Evolutionary conservation across 2,113 vertebrate species (phyloP).

Genomic region (Corythoichthys intestinalis): DNA sequence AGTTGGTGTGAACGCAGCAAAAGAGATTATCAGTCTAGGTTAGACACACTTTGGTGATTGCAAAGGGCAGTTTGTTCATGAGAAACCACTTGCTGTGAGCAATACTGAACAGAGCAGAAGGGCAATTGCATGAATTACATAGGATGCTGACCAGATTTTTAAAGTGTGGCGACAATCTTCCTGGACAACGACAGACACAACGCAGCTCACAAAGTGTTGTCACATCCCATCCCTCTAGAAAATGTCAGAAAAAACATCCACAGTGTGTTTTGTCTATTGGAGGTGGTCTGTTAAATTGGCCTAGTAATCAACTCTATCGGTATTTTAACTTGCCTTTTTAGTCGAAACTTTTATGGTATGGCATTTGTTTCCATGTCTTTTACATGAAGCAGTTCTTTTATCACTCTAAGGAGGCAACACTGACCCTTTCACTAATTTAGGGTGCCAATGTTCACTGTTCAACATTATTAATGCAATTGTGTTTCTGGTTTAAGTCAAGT

Average conservation of each 20-base stretch:
- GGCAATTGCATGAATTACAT: slow-evolving; percentile 58
- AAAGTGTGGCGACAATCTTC: slow-evolving; percentile 66
- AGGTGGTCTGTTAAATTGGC: not conserved
- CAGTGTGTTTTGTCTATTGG: slow-evolving; percentile 1
- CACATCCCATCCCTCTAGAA: slow-evolving; percentile 12
- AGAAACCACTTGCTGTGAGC: slow-evolving; percentile 19
- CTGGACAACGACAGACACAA: slow-evolving; percentile 44
- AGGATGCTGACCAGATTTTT: slow-evolving; percentile 66
- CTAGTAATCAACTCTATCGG: slow-evolving; percentile 28
- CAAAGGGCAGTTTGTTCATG: slow-evolving; percentile 9
- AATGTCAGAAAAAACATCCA: slow-evolving; percentile 9
- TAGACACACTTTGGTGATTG: slow-evolving; percentile 60
- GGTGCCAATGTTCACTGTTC: slow-evolving; percentile 56
- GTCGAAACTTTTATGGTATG: slow-evolving; percentile 18
- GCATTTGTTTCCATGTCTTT: slow-evolving; percentile 13
- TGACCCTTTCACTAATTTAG: not conserved
- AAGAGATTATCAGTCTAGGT: slow-evolving; percentile 22
- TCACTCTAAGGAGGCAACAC: not conserved
- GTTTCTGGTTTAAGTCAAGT: slow-evolving; percentile 70
- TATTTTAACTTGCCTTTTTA: slow-evolving; percentile 30
- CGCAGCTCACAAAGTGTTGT: slow-evolving; percentile 47
- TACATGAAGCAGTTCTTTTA: not conserved
- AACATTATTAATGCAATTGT: slow-evolving; percentile 54
- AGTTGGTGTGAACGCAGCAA: slow-evolving; percentile 7
- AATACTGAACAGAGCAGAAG: slow-evolving; percentile 44